Evolutionary conservation across 2,888 invertebrate species (phyloP), one percentile per base, ranked within the genome.

Genomic region (Meteorus colon): DNA sequence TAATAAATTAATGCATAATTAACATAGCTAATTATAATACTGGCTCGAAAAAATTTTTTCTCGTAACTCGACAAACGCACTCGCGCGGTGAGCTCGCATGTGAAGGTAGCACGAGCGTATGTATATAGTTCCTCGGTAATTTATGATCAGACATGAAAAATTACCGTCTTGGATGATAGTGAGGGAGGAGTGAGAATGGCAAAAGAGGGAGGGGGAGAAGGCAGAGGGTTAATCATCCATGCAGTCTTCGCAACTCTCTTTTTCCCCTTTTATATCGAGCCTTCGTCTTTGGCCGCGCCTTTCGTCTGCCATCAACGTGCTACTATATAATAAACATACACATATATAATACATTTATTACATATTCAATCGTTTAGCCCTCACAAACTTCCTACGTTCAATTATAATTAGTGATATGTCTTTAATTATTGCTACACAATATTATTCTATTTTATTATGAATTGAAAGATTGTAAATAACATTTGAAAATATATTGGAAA

Each of bases 21-120:
- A 89, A 88, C 88, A 88, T 88, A 87, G 87, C 88, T 88, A 88
- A 88, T 89, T 88, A 88, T 89, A 88, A 89, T 89, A 88, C 87
- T 84, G 84, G 83, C 84, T 83, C 82, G 85, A 86, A 55, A 55
- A 55, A 55, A 55, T 86, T 87, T 87, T 87, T 86, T 87, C 86
- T 87, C 85, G 86, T 85, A 85, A 84, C 85, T 85, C 84, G 85
- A 81, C 66, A 45, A 85, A 84, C 84, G 82, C 83, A 83, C 84
- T 73, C 63, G 80, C 82, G 70, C 73, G 62, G 65, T 69, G 75
- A 80, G 83, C 85, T 86, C 86, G 86, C 79, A 81, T 84, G 86
- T 87, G 82, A 85, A 84, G 85, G 84, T 78, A 82, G 79, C 77
- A 75, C 84, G 19, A 41, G 37, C 31, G 41, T 34, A 41, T 19